Conservation (phyloP, 1,140 invertebrate species). For the Octopus sinensis region DNA sequence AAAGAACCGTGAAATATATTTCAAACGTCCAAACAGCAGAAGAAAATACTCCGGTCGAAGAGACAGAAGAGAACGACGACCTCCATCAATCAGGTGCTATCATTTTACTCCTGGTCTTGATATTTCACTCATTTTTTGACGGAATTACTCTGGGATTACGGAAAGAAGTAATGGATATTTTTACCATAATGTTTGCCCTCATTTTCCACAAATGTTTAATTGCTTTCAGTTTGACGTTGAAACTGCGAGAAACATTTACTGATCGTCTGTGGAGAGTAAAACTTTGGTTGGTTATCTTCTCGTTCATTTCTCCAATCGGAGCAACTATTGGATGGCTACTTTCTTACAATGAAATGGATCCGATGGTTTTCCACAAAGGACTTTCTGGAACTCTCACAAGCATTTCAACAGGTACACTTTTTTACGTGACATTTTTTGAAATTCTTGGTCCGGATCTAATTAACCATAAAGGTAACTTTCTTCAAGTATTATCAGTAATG, state of each 20-base stretch:
- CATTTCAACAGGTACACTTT: constrained; percentile 81
- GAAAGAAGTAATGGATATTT: constrained; percentile 62
- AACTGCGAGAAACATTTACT: constrained; percentile 62
- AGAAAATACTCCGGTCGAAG: too few species aligned
- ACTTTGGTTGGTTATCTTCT: constrained; percentile 57
- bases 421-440: constrained; percentile 88
- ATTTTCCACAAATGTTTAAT: constrained; percentile 72
- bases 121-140: constrained; percentile 36
- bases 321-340: constrained; percentile 63
- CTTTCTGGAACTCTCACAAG: constrained; percentile 61
- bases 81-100: background rate
- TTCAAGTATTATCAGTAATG: too few species aligned
- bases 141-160: constrained; percentile 34
- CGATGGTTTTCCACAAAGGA: constrained; percentile 33
- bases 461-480: too few species aligned
- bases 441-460: constrained; percentile 63
- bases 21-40: too few species aligned
- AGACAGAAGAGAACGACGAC: too few species aligned
- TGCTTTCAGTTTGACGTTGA: constrained; percentile 71
- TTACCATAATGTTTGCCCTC: constrained; percentile 65
- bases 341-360: constrained; percentile 36
- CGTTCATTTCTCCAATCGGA: constrained; percentile 66
- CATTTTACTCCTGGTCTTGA: constrained; percentile 33
- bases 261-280: constrained; percentile 57
- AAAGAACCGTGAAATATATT: too few species aligned